phyloP scores from a whole-genome alignment of 2,888 invertebrate species.

The Orthosia cruda region DNA sequence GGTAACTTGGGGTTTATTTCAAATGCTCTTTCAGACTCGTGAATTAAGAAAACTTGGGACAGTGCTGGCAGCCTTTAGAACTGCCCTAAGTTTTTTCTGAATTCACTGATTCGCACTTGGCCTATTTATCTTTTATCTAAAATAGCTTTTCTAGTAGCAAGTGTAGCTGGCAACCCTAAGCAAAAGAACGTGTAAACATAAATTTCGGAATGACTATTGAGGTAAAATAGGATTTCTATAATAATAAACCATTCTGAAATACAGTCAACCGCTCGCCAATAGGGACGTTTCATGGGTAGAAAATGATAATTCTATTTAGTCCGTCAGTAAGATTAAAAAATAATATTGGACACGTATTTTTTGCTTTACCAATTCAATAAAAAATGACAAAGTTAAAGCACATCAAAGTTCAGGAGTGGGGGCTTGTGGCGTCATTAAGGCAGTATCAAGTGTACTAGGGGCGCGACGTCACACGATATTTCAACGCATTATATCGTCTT shows the following conservation, averaged over 20 bases:
- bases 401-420: no score
- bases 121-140: not conserved
- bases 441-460: no score
- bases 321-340: no score
- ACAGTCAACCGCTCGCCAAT: not conserved
- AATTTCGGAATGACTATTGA: slow-evolving; percentile 11
- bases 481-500: no score
- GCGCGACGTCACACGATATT: no score
- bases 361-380: no score
- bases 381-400: no score
- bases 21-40: not conserved
- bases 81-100: not conserved
- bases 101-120: not conserved
- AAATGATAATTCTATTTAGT: no score
- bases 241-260: slow-evolving; percentile 14
- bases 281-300: no score
- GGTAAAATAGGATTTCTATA: slow-evolving; percentile 10
- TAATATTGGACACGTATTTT: no score
- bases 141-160: slow-evolving; percentile 1
- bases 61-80: no score
- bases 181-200: not conserved
- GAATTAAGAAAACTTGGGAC: not conserved
- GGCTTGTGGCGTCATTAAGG: no score
- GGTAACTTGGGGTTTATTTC: not conserved
- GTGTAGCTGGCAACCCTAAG: not conserved